Conservation (phyloP, 2,797 vertebrate genomes). For the Hippocampus kuda region DNA sequence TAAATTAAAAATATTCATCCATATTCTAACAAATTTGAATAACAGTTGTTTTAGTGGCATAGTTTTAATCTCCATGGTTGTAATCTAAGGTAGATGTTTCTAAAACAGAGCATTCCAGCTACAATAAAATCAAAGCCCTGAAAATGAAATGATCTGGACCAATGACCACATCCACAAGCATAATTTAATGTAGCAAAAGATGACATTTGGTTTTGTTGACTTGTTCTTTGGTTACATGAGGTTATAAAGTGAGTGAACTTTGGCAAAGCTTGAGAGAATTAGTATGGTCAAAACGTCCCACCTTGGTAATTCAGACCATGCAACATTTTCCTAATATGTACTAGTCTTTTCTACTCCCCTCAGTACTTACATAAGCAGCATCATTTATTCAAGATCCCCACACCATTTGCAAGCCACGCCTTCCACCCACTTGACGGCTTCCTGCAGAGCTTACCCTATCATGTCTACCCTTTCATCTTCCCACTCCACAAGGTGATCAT, state of each 20-base stretch:
- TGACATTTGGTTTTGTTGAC: background rate
- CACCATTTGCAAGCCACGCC: conserved; percentile 89
- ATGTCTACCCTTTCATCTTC: conserved; percentile 89
- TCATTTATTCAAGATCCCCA: conserved; percentile 85
- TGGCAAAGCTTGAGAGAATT: too few species aligned
- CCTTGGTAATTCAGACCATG: too few species aligned
- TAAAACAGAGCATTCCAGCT: too few species aligned
- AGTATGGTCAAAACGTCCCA: too few species aligned
- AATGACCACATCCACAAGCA: too few species aligned
- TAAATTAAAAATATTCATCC: background rate
- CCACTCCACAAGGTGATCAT: conserved; percentile 88
- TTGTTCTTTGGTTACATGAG: background rate
- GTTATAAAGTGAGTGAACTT: too few species aligned
- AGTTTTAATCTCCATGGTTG: too few species aligned
- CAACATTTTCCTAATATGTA: background rate
- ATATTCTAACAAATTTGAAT: background rate
- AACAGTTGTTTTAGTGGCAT: too few species aligned
- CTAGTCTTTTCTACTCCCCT: conserved; percentile 19
- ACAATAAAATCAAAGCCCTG: background rate
- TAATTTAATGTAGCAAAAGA: too few species aligned
- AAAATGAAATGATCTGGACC: too few species aligned
- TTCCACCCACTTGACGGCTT: conserved; percentile 92
- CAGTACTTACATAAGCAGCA: conserved; percentile 91
- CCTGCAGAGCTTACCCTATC: conserved; percentile 88
- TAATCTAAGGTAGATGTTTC: too few species aligned